Percentiles rank a stretch among this genome's conserved stretches.
Conservation (phyloP, 2,113 vertebrate genomes). For the Pholis gunnellus region DNA sequence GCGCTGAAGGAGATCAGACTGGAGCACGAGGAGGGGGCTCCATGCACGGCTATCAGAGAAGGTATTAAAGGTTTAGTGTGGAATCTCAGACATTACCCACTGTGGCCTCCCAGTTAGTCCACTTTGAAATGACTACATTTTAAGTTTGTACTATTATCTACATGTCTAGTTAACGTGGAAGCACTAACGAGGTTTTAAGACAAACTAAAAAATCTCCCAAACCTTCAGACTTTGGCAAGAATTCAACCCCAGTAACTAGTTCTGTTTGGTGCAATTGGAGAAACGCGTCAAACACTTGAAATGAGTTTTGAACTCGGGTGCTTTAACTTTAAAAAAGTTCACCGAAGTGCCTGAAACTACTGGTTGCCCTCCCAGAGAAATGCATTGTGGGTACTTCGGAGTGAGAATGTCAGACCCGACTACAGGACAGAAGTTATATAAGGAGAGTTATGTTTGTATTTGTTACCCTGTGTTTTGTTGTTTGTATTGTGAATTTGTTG, state of each 20-base stretch:
- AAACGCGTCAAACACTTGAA: not conserved
- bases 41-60: constrained; percentile 96
- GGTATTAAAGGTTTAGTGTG: constrained; percentile 76
- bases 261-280: not conserved
- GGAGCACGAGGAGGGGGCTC: constrained; percentile 96
- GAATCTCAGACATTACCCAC: not conserved
- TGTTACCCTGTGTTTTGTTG: not conserved
- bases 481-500: not conserved
- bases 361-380: not conserved
- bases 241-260: not conserved
- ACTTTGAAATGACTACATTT: not conserved
- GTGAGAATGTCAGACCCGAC: not conserved
- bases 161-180: too few species aligned
- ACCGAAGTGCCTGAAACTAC: not conserved
- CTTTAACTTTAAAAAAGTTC: not conserved
- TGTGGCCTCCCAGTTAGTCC: not conserved
- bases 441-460: not conserved
- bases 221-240: not conserved
- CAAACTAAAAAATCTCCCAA: not conserved
- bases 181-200: not conserved
- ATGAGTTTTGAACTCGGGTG: too few species aligned
- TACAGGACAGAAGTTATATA: not conserved
- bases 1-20: constrained; percentile 96
- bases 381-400: not conserved
- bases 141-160: not conserved